Conservation (phyloP, 2,888 invertebrate species). For the Coleophora deauratella region DNA sequence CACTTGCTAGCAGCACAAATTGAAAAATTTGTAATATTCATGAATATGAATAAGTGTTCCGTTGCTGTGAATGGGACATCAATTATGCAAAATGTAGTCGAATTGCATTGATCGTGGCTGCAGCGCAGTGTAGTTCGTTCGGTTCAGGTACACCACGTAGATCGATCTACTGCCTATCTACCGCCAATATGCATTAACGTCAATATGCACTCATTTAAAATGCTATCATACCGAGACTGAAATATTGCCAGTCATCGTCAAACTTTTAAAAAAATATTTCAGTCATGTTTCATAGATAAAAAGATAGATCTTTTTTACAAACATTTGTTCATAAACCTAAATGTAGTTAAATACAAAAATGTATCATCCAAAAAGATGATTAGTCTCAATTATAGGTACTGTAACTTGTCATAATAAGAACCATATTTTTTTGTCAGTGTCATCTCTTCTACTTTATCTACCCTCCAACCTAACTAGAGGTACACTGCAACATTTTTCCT, state of each 20-base stretch:
- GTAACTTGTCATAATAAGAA: too few species aligned
- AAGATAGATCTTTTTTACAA: too few species aligned
- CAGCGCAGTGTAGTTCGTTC: slow-evolving; percentile 34
- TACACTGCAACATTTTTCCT: too few species aligned
- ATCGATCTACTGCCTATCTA: slow-evolving; percentile 21
- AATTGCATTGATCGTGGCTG: slow-evolving; percentile 51
- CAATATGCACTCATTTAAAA: slow-evolving; percentile 29
- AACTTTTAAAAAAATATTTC: slow-evolving; percentile 14
- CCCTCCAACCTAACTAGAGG: too few species aligned
- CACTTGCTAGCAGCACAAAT: slow-evolving; percentile 57
- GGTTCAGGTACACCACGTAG: slow-evolving; percentile 28
- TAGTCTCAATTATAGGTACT: too few species aligned
- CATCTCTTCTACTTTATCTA: too few species aligned
- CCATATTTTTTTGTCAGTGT: too few species aligned
- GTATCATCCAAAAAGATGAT: too few species aligned
- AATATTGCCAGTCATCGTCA: slow-evolving; percentile 31
- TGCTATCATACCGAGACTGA: slow-evolving; percentile 28
- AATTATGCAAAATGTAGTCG: slow-evolving; percentile 67
- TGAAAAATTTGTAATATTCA: slow-evolving; percentile 68
- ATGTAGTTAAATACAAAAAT: too few species aligned
- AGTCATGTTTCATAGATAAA: too few species aligned
- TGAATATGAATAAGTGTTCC: slow-evolving; percentile 69
- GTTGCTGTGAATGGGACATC: slow-evolving; percentile 63
- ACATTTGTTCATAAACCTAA: too few species aligned
- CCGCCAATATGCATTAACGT: slow-evolving; percentile 9